Evolutionary conservation across 2,113 vertebrate genomes (phyloP).

Genomic region (Phrynosoma blainvillii): DNA sequence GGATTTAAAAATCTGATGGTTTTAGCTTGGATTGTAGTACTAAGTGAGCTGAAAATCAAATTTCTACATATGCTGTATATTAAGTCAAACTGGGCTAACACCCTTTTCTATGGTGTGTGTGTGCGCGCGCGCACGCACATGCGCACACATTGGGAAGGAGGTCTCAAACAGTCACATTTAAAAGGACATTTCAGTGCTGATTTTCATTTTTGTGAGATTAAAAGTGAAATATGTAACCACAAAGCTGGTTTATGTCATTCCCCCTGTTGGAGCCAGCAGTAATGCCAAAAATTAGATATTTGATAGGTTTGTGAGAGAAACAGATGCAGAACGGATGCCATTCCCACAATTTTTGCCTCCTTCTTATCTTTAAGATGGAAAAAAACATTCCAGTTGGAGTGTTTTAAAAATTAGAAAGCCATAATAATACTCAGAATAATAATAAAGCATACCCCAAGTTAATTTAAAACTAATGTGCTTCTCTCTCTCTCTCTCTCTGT

Average conservation of each 20-base stretch:
- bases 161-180: conserved; percentile 80
- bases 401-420: conserved; percentile 79
- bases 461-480: conserved; percentile 87
- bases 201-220: conserved; percentile 86
- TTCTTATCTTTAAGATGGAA: conserved; percentile 90
- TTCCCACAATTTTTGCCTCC: conserved; percentile 87
- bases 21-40: conserved; percentile 53
- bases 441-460: conserved; percentile 65
- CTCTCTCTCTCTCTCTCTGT: conserved; percentile 44
- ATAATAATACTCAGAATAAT: conserved; percentile 76
- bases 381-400: conserved; percentile 83
- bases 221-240: conserved; percentile 88
- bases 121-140: no score
- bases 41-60: conserved; percentile 64
- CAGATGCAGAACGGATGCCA: conserved; percentile 87
- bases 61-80: conserved; percentile 76
- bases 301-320: conserved; percentile 91
- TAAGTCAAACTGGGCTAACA: conserved; percentile 74
- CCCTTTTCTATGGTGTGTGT: conserved; percentile 70
- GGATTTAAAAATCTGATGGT: conserved; percentile 47
- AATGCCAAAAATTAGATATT: conserved; percentile 91
- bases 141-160: conserved; percentile 54
- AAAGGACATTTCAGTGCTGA: conserved; percentile 82
- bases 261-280: conserved; percentile 82
- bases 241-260: conserved; percentile 92